These are phyloP conservation scores for Agonopterix alstromeriana DNA, from an alignment of 2,888 invertebrate species.

Conservation along the genomic window DNA sequence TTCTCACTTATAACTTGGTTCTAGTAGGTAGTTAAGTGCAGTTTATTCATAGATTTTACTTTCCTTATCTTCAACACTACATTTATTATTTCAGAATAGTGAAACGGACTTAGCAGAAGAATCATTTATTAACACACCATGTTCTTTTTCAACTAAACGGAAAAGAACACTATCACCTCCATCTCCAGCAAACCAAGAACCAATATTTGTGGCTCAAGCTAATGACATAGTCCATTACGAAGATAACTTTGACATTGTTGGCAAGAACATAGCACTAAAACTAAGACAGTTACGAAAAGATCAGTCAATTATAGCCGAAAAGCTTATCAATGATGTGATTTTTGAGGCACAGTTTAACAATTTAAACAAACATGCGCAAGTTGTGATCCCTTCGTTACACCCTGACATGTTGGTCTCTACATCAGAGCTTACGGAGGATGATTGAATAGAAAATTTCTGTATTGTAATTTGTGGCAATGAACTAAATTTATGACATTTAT, in stretches of 20 bases:
- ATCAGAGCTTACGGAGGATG: too few species aligned
- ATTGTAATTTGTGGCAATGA: too few species aligned
- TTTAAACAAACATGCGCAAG: slow-evolving; percentile 6
- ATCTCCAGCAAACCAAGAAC: not conserved
- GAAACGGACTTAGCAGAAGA: not conserved
- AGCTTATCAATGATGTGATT: not conserved
- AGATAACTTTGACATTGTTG: not conserved
- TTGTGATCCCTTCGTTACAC: not conserved
- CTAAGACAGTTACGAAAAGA: not conserved
- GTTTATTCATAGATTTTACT: too few species aligned
- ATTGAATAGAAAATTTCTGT: too few species aligned
- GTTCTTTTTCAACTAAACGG: not conserved
- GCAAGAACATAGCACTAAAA: not conserved
- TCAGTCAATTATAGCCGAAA: not conserved
- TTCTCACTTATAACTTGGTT: too few species aligned
- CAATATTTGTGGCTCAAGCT: not conserved
- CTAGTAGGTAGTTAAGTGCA: too few species aligned
- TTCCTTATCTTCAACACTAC: too few species aligned
- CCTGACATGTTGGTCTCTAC: too few species aligned
- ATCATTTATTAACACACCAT: not conserved
- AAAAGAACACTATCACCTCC: not conserved
- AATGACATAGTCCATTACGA: not conserved
- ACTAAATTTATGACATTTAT: too few species aligned
- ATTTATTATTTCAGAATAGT: not conserved
- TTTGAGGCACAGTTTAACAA: not conserved